Evolutionary conservation across 2,797 vertebrate species (phyloP), one percentile per base, ranked within the genome.

Genomic region (Yasuhikotakia modesta): DNA sequence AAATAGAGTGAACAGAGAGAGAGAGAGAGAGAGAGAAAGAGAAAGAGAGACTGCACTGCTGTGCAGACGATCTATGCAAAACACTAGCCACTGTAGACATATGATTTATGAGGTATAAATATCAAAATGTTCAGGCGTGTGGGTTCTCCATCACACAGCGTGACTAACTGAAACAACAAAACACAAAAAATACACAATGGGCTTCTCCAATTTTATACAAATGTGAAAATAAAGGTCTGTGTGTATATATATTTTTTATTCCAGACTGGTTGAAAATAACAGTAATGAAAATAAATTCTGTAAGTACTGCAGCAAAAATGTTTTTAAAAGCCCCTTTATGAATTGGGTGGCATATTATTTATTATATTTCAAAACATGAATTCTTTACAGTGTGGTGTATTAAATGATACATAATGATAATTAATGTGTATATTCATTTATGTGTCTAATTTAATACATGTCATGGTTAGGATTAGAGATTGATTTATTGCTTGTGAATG

Each of bases 31-130:
- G 39, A 48, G 16, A 16, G 57, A 65, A 32, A 68, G 70, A 71
- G 17, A 32, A 16, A 32, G 58, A 70, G 66, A 70, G 73, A 70
- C 66, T 53, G n/a, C 50, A 21, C 70, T 6, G 8, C 65, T 64
- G 57, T 73, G 70, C 16, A 24, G 48, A 35, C 19, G 55, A 78
- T 81, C 80, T 61, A 70, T 77, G 55, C 65, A 73, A 63, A 55
- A 64, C 39, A 46, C 39, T 52, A 17, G 55, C 53, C 71, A 53
- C 19, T 72, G 4, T 24, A 19, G 67, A 61, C 65, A 45, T 60
- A 67, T 81, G 67, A 81, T 76, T 76, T 66, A 72, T 76, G 73
- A 71, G 68, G 19, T 81, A 50, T 67, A 65, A 70, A 65, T 76
- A 80, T 70, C 22, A 14, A 71, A 71, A 70, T 43, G 19, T 58